Base-by-base conservation (phyloP, 2,888 invertebrate genomes). In the Volucella inanis region DNA sequence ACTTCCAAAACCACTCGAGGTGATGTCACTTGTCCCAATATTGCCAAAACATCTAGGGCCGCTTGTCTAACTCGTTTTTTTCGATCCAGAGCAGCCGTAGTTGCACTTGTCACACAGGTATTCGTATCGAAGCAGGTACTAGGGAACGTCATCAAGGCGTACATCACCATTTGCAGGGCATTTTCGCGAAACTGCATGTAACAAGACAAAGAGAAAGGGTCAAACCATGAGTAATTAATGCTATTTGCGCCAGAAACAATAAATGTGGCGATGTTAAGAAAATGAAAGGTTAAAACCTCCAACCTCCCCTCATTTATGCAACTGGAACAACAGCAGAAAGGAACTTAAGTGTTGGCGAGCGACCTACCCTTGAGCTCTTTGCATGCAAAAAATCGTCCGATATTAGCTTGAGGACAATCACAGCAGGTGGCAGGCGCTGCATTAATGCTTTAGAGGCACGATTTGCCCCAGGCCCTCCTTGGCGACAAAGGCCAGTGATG, bases 51-150 rank as follows among this genome's bases (percentile, higher is more conserved):
- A 90, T 97, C 97, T 70, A 97, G 94, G 74, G 94, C 96, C 85
- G 94, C 97, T 92, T 94, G 97, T 89, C 94, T 94, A 86, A 95
- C 98, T 88, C 94, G 94, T 90, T 95, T 94, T 88, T 95, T 97
- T 87, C 94, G 94, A 90, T 91, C 95, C 88, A 89, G 93, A 90
- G 87, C 93, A 2, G 92, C 90, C 70, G 90, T 82, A 87, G 90
- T 86, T 89, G 93, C 87, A 89, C 90, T 88, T 89, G 93, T 87
- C 87, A 93, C 79, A 89, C 92, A 88, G 88, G 93, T 94, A 90
- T 89, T 89, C 15, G 91, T 90, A 93, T 95, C 95, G 89, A 96
- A 94, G 88, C 96, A 96, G 64, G 95, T 95, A 89, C 96, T 95
- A 2, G 97, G 96, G 90, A 96, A 96, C 41, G 96, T 95, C 90